phyloP scores from a whole-genome alignment of 2,797 vertebrate species.

The Sylvilagus floridanus region DNA sequence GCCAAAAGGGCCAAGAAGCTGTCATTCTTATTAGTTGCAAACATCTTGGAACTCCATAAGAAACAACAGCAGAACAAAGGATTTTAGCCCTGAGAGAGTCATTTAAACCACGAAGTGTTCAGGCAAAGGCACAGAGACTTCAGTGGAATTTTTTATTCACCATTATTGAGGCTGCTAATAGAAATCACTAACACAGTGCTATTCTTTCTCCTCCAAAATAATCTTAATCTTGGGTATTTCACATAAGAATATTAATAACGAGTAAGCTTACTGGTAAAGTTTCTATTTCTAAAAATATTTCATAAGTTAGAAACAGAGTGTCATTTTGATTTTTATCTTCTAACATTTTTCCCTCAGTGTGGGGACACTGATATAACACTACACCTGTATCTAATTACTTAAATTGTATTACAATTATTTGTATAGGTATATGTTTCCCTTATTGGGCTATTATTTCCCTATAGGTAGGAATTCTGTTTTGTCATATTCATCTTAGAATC shows the following conservation, averaged over 20 bases:
- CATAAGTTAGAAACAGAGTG: not conserved
- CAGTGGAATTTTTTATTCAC: not conserved
- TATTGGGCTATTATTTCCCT: not conserved
- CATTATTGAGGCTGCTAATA: not conserved
- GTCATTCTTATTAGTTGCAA: slow-evolving; percentile 77
- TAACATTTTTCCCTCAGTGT: not conserved
- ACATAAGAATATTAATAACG: not conserved
- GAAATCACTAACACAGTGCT: not conserved
- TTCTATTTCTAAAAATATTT: not conserved
- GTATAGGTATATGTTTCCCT: not conserved
- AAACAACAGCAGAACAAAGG: slow-evolving; percentile 67
- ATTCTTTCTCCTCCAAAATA: not conserved
- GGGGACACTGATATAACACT: not conserved
- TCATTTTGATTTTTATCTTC: not conserved
- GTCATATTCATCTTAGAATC: not conserved
- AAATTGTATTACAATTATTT: not conserved
- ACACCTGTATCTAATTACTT: not conserved
- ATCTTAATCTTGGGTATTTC: not conserved
- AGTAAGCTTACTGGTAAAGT: not conserved
- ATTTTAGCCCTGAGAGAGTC: slow-evolving; percentile 56
- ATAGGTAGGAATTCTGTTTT: not conserved
- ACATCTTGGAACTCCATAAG: slow-evolving; percentile 70
- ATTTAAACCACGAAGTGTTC: not conserved
- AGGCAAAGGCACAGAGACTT: not conserved
- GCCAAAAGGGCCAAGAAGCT: slow-evolving; percentile 74